Evolutionary conservation across 2,113 vertebrate species (phyloP), one percentile per base, ranked within the genome.

Genomic region (Neogobius melanostomus): DNA sequence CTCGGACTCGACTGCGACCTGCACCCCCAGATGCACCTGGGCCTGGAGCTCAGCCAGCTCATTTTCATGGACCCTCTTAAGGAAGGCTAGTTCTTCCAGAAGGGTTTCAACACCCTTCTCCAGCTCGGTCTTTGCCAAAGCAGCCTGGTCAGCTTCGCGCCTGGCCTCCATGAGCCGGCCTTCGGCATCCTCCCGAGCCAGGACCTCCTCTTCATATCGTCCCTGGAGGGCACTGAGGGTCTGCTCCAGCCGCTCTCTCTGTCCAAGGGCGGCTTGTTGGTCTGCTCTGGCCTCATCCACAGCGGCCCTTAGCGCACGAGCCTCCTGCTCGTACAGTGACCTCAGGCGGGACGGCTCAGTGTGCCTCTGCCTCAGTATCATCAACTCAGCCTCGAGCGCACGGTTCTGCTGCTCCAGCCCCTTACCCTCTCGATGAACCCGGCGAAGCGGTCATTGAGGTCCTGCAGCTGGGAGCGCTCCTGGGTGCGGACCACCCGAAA

Each of bases 341-440:
- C 85, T 83, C 75, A 94, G 88, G 11, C 95, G 93, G 75, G 95
- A 96, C 0, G 96, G 96, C 72, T 97, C 95, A 0, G 87, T 82
- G 90, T 98, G 94, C 15, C 94, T 90, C 73, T 92, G 91, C 73
- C 91, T 89, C 69, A 88, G 82, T 44, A 84, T 2, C 63, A 88
- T 73, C 52, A 92, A 81, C 81, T 92, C 82, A 0, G 81, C 48
- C 66, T 85, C 82, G 43, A 82, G 57, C 4, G 86, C 84, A 2
- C 83, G 81, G 62, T 92, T 92, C 86, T 91, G 90, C 91, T 92
- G 91, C 87, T 94, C 92, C 68, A 94, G 85, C 21, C 87, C 56
- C 85, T 91, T 64, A 94, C 93, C 8, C 91, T 88, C 65, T 93
- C 93, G 6, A 93, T 94, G 80, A 93, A 94, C 66, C 93, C 90